These are phyloP conservation scores for Lottia gigantea DNA, from an alignment of 2,888 invertebrate genomes.

Conservation along the genomic window DNA sequence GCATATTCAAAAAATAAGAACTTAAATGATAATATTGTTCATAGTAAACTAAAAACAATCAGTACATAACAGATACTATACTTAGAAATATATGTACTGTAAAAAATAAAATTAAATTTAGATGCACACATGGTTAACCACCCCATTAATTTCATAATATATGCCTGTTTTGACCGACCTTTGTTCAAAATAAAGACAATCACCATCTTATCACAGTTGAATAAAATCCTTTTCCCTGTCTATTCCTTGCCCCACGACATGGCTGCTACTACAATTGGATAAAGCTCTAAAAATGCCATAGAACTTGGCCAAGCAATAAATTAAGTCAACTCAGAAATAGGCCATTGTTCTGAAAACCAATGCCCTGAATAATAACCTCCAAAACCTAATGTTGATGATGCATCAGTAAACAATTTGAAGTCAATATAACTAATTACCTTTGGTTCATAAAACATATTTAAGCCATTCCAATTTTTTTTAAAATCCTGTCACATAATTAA, in stretches of 20 bases:
- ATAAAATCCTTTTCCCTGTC: slow-evolving; percentile 24
- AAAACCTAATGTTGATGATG: slow-evolving; percentile 13
- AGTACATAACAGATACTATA: no score
- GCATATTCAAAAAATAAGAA: no score
- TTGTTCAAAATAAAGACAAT: slow-evolving; percentile 21
- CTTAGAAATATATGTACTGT: no score
- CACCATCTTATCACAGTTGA: slow-evolving; percentile 26
- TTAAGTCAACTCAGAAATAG: background rate
- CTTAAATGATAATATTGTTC: no score
- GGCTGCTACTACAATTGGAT: slow-evolving; percentile 20
- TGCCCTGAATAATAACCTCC: slow-evolving; percentile 14
- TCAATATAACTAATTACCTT: slow-evolving; percentile 5
- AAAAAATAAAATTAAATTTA: slow-evolving; percentile 15
- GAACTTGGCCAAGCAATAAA: slow-evolving; percentile 8
- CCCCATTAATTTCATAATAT: slow-evolving; percentile 21
- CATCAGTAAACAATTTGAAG: slow-evolving; percentile 16
- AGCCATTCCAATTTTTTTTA: slow-evolving; percentile 21
- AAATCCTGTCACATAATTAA: slow-evolving; percentile 23
- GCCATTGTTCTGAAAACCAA: slow-evolving; percentile 21
- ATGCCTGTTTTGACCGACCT: slow-evolving; percentile 20
- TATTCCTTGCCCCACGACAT: slow-evolving; percentile 21
- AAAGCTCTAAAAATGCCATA: slow-evolving; percentile 25
- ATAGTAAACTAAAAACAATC: no score
- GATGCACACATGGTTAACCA: slow-evolving; percentile 12
- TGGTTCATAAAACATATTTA: slow-evolving; percentile 17